Percentiles rank a stretch among this genome's conserved stretches.
Evolutionary conservation across 2,888 invertebrate species (phyloP).

Genomic region (Troides helena): DNA sequence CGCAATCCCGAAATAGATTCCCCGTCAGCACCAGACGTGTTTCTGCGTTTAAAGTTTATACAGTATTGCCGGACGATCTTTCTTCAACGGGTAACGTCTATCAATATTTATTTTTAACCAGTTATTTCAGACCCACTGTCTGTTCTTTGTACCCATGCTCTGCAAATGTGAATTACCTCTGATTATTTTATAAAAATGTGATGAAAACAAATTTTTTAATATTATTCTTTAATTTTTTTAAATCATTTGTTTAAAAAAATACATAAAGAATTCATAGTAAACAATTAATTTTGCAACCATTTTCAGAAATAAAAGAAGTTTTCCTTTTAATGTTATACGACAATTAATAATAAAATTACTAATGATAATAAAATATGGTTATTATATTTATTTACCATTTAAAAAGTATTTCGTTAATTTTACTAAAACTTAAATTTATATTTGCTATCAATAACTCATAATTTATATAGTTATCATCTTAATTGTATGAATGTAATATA

Average conservation of each 20-base stretch:
- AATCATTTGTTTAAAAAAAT: not conserved
- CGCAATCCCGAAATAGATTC: slow-evolving; percentile 69
- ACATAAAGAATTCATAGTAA: too few relatives aligned
- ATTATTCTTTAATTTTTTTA: not conserved
- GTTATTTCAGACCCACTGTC: slow-evolving; percentile 54
- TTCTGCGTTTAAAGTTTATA: slow-evolving; percentile 53
- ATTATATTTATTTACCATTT: too few relatives aligned
- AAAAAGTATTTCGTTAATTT: too few relatives aligned
- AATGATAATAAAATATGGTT: too few relatives aligned
- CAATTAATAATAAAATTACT: too few relatives aligned
- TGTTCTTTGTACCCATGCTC: slow-evolving; percentile 24
- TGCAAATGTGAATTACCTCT: not conserved
- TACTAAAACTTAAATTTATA: too few relatives aligned
- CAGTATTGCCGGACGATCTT: slow-evolving; percentile 47
- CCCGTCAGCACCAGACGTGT: slow-evolving; percentile 70
- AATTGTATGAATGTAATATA: too few relatives aligned
- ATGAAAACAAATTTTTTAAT: not conserved
- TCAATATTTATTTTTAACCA: slow-evolving; percentile 69
- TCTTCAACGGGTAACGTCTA: slow-evolving; percentile 56
- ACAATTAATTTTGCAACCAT: too few relatives aligned
- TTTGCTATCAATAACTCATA: too few relatives aligned
- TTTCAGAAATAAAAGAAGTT: too few relatives aligned
- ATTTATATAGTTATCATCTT: too few relatives aligned
- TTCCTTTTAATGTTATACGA: too few relatives aligned
- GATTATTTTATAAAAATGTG: not conserved